Conservation (phyloP, 1,140 invertebrate species). For the Ostrea edulis region DNA sequence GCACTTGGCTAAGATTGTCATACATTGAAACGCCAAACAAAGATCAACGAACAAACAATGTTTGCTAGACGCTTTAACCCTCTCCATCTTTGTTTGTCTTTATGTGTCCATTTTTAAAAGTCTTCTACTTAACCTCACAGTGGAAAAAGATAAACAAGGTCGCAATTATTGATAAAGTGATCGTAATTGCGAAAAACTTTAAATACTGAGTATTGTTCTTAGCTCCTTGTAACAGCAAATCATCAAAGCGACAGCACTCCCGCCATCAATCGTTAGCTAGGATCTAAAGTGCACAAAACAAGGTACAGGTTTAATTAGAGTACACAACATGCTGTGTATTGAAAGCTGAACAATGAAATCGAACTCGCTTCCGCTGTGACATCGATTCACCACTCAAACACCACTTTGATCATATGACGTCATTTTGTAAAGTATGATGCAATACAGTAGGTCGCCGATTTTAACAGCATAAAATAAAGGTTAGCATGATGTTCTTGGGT, state of each 20-base stretch:
- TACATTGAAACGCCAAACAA: slow-evolving; percentile 18
- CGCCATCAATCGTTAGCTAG: not conserved
- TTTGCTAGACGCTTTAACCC: slow-evolving; percentile 5
- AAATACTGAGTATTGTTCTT: slow-evolving; percentile 8
- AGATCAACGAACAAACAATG: slow-evolving; percentile 16
- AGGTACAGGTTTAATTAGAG: slow-evolving; percentile 1
- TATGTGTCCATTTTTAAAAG: slow-evolving; percentile 31
- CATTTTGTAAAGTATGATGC: not conserved
- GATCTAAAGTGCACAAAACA: not conserved
- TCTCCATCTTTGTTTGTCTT: slow-evolving; percentile 5
- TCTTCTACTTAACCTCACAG: not conserved
- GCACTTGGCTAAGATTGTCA: slow-evolving; percentile 27
- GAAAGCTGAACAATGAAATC: slow-evolving; percentile 1
- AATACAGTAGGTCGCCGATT: too few species aligned
- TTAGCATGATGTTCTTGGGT: too few species aligned
- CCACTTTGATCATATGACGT: not conserved
- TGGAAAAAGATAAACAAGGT: slow-evolving; percentile 14
- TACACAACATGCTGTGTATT: slow-evolving; percentile 5
- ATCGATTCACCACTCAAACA: slow-evolving; percentile 1
- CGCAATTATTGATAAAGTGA: not conserved
- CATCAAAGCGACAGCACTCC: not conserved
- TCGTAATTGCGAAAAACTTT: not conserved
- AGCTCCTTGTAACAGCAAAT: not conserved
- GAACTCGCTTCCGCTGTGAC: not conserved
- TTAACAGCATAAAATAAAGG: too few species aligned